Conservation (phyloP, 2,888 invertebrate species). For the Pseudococcus viburni region DNA sequence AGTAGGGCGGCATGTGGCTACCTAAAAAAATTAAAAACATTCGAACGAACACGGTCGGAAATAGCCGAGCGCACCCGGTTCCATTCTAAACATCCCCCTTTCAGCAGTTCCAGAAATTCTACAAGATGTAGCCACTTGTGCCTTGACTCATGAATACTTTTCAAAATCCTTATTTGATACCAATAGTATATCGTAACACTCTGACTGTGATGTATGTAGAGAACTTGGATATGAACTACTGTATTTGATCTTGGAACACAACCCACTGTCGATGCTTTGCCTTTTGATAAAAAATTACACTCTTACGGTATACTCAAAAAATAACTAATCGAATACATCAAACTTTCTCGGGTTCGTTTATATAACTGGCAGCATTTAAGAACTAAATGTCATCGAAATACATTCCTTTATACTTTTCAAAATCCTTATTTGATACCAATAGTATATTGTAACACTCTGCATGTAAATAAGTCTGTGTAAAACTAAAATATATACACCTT, state of each 20-base stretch:
- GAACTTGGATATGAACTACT: not conserved
- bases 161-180: not conserved
- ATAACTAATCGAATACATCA: slow-evolving; percentile 26
- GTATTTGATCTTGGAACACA: slow-evolving; percentile 60
- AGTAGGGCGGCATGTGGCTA: too few relatives aligned
- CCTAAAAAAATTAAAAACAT: too few relatives aligned
- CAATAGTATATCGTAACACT: not conserved
- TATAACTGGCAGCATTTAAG: not conserved
- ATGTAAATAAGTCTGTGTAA: not conserved
- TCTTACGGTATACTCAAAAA: not conserved
- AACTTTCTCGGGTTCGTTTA: slow-evolving; percentile 28
- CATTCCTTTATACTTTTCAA: not conserved
- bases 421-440: not conserved
- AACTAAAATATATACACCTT: slow-evolving; percentile 54
- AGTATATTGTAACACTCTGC: not conserved
- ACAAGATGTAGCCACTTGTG: too few relatives aligned
- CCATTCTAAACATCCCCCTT: too few relatives aligned
- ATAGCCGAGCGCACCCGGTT: too few relatives aligned
- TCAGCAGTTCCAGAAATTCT: too few relatives aligned
- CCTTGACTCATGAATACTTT: too few relatives aligned
- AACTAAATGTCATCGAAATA: not conserved
- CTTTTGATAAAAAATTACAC: not conserved
- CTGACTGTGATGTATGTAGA: too few relatives aligned
- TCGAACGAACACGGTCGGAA: too few relatives aligned
- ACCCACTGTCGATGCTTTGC: slow-evolving; percentile 43